Conservation (phyloP, 2,888 invertebrate genomes). For the Hydriomena furcata region DNA sequence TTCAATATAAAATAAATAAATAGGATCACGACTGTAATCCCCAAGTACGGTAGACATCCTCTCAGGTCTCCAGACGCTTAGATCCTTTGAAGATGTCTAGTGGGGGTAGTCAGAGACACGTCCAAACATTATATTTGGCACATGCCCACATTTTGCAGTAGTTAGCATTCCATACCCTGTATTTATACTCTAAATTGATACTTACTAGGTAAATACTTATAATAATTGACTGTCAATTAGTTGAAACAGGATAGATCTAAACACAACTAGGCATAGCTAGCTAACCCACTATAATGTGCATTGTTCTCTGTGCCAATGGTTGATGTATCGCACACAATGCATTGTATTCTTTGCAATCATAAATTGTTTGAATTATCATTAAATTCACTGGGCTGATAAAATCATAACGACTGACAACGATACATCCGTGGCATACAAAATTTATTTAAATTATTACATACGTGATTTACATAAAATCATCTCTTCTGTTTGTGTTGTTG, state of each 20-base stretch:
- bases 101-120: no score
- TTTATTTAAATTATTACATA: conserved; percentile 18
- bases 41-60: no score
- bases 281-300: conserved; percentile 16
- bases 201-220: not conserved
- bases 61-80: no score
- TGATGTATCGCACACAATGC: conserved; percentile 23
- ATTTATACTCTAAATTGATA: not conserved
- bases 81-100: no score
- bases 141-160: no score
- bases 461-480: conserved; percentile 12
- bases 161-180: no score
- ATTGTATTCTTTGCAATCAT: conserved; percentile 26
- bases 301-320: conserved; percentile 23
- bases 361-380: conserved; percentile 20
- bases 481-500: conserved; percentile 24
- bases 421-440: conserved; percentile 35
- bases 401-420: conserved; percentile 24
- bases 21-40: no score
- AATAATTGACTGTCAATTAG: conserved; percentile 1
- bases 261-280: conserved; percentile 7
- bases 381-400: conserved; percentile 19
- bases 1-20: no score
- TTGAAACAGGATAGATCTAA: conserved; percentile 9
- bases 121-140: no score